Evolutionary conservation across 2,797 vertebrate species (phyloP), one percentile per base, ranked within the genome.

Genomic region (Manis crassicaudata): DNA sequence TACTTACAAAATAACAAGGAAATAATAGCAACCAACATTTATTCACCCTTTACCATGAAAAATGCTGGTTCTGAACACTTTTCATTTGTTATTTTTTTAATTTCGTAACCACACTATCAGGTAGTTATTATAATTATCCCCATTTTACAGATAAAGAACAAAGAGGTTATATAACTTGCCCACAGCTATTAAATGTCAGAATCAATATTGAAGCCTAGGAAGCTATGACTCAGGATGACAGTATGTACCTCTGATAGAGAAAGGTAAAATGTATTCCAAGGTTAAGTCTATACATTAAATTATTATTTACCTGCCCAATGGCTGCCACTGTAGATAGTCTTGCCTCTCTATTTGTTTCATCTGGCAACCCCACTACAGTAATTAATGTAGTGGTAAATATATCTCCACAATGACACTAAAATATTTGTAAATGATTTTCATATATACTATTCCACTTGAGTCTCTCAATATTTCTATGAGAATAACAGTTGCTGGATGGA

Each of bases 61-160:
- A 82, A 88, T 68, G 37, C 54, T 90, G 25, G 52, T 62, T 90
- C 65, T 92, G 25, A 91, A 68, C 4, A 86, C 79, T 90, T 92
- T 13, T 68, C 50, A 63, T 62, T 56, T 37, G 73, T 89, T 50
- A 67, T 82, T 86, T 92, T 77, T 84, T 96, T 86, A 82, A 82
- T 85, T 91, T 91, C 83, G 72, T 81, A 85, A 92, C 10, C 58
- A 90, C 56, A 21, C 79, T 88, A 54, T 77, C 40, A 93, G 50
- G 40, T 79, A 94, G 81, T 90, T 92, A 70, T 67, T 80, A 76
- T 56, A 85, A 96, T 85, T 94, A 94, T 84, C n/a, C 21, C 35
- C 35, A 84, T 54, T 95, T 92, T 81, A 85, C 1, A 95, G 67
- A 89, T 73, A 82, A 82, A 72, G 73, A 90, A 94, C 11, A 92